Evolutionary conservation across 2,888 invertebrate species (phyloP), one percentile per base, ranked within the genome.

Genomic region (Pandemis cinnamomeana): DNA sequence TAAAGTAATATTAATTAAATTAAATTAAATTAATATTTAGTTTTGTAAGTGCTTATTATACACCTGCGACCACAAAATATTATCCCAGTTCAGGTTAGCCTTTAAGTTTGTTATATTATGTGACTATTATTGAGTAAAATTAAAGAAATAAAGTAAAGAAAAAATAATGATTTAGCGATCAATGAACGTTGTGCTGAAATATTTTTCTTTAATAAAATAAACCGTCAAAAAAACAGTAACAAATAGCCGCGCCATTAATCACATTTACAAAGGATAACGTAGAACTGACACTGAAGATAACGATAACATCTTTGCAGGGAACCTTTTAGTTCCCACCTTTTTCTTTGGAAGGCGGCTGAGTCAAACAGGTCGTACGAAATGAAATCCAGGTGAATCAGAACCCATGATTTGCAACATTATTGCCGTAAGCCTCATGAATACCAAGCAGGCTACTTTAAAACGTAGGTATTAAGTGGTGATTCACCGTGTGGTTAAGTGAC

Each of bases 321-420:
- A 67, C 72, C 62, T 72, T 72, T 76, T 58, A 62, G 60, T 71
- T 78, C 78, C 83, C 81, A 84, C 86, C 64, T 60, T 73, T 73
- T 89, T 86, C 83, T 78, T 79, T 82, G 83, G 81, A 89, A 85
- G 84, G 81, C 81, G 83, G 81, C 77, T 82, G 80, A 83, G 69
- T 79, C 82, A 83, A 84, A 84, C 82, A 81, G 80, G 80, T 78
- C 80, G 80, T 81, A 78, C 80, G 84, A 84, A 81, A 78, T 79
- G 78, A 85, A 85, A 84, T 83, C 80, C 81, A 81, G 80, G 86
- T 90, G 90, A 90, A 84, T 91, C 91, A 91, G 82, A 87, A 85
- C 82, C 83, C 85, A 86, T 90, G 91, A 91, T 88, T 91, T 90
- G 91, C 89, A 83, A 87, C 86, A 87, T 87, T 87, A 88, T 87